Base-by-base conservation (phyloP, 2,113 vertebrate genomes). In the Himantopus leucocephalus region DNA sequence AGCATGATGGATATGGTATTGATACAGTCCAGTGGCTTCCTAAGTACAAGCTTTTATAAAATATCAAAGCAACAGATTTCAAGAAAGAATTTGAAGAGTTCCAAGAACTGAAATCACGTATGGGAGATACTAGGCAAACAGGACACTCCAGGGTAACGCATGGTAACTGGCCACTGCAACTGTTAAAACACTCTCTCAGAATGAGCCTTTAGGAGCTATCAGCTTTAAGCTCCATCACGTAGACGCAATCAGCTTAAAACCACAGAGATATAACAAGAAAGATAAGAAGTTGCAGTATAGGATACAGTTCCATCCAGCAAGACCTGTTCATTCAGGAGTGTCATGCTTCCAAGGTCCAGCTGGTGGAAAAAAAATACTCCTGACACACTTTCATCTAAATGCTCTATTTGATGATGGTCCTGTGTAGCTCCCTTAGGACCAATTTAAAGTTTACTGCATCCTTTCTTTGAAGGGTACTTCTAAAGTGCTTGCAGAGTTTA, bases 391-490 rank as follows among this genome's bases (percentile, higher is more conserved):
- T 24, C 30, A 63, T 85, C 85, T 56, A 64, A 81, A 80, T 34
- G 26, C 10, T 84, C 2, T 41, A 0, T 76, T 75, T 87, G 77
- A 53, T 63, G 59, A 70, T 68, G 63, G 62, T 39, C 58, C 72
- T 37, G 9, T 20, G 32, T 12, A 76, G 60, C 64, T 96, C 77
- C 82, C 88, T 50, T 12, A 85, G 56, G 77, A 55, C 66, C 80
- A 92, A 72, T 89, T 90, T 94, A 79, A 91, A 92, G 52, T 92
- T 89, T 89, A 82, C 68, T 47, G 16, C 34, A 72, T 81, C n/a
- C 67, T 95, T 83, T 53, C 60, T 89, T 89, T 85, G 47, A 85
- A 95, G 37, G 50, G 21, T 78, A 66, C 52, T 89, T 91, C 48
- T 59, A 52, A 96, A 90, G 58, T 63, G 59, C 39, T 92, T 71